phyloP scores from a whole-genome alignment of 1,140 invertebrate species.

The Meteorus sp. region DNA sequence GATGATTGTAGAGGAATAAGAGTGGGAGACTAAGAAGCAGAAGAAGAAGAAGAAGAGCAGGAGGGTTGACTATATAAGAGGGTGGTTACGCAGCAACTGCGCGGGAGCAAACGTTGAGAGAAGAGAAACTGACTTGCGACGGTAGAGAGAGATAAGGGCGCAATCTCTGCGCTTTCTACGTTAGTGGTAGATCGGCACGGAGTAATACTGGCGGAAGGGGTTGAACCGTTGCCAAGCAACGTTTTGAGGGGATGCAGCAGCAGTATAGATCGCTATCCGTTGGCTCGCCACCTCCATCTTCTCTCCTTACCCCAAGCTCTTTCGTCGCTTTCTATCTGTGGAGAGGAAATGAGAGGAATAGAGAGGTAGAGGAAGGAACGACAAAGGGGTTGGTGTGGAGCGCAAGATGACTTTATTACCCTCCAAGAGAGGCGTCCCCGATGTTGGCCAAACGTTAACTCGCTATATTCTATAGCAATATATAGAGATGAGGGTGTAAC shows the following conservation, averaged over 20 bases:
- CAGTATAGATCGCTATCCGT: constrained; percentile 37
- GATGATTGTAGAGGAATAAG: constrained; percentile 9
- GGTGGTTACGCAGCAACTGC: constrained; percentile 3
- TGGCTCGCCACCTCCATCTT: constrained; percentile 30
- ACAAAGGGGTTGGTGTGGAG: constrained; percentile 14
- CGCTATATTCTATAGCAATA: neutral
- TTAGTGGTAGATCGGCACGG: neutral
- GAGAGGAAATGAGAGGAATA: neutral
- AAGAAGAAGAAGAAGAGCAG: constrained; percentile 6
- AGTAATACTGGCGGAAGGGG: constrained; percentile 29
- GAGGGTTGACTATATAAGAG: constrained; percentile 19
- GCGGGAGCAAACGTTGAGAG: constrained; percentile 28
- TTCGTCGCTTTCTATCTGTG: too few relatives aligned
- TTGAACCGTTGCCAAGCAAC: constrained; percentile 36
- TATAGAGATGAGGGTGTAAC: neutral
- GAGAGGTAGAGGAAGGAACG: constrained; percentile 1
- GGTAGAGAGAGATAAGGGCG: constrained; percentile 40
- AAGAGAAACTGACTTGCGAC: constrained; percentile 20
- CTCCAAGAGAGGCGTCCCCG: constrained; percentile 22
- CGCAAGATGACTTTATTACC: constrained; percentile 37
- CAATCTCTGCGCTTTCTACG: constrained; percentile 38
- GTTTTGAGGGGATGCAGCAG: constrained; percentile 27
- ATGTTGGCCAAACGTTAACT: constrained; percentile 18
- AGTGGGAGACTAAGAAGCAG: neutral
- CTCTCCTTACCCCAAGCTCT: too few relatives aligned